Evolutionary conservation across 1,140 invertebrate genomes (phyloP), one percentile per base, ranked within the genome.

Genomic region (Cotesia glomerata): DNA sequence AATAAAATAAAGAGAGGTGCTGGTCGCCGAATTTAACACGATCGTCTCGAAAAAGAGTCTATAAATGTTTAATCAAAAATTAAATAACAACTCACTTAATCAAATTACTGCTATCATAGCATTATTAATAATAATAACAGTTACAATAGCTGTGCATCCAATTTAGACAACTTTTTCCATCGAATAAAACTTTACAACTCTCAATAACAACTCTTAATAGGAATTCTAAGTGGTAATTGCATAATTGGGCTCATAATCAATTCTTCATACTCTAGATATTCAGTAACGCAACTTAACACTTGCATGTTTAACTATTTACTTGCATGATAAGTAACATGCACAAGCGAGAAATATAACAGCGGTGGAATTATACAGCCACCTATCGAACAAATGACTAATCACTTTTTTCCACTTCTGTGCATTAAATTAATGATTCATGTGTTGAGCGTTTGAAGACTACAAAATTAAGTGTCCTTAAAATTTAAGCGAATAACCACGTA

Each of bases 391-490:
- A 26, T 26, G 26, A 26, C 26, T 26, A 1, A 26, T 26, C 26
- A 26, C 1, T 26, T 26, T 26, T 26, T 26, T 26, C 26, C 26
- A 26, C 3, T 26, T 26, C 26, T 26, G 3, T 26, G 26, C 61
- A 69, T 56, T 70, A 13, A 70, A 69, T 56, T 70, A 13, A 70
- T 72, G 64, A 52, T 75, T 66, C 58, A 68, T 68, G 63, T 74
- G 70, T 67, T 65, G 51, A 73, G 64, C 9, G 11, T 75, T 69
- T 72, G 68, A 79, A 76, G 77, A 81, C 73, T 83, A 83, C 77
- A 77, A 82, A 81, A 79, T 82, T 83, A 84, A 84, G 81, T 84
- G 83, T 82, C 83, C 83, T 84, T 84, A 83, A 80, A 79, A 78
- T 82, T 82, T 83, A 83, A 75, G 74, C 72, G 72, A 72, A 49